Conservation (phyloP, 1,140 invertebrate species). For the Tetranychus cinnabarinus region DNA sequence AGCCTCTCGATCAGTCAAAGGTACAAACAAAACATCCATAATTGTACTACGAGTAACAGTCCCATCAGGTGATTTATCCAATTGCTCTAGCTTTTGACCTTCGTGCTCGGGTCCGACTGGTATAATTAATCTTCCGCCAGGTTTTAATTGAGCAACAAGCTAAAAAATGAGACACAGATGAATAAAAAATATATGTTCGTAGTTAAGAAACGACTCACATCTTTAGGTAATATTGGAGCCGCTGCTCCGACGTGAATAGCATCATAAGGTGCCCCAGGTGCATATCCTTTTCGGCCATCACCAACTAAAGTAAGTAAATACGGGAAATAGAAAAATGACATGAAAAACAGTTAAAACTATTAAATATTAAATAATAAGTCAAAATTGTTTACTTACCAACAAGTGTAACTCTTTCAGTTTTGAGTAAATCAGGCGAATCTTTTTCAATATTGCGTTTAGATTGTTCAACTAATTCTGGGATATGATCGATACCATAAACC, state of each 20-base stretch:
- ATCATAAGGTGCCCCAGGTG: slow-evolving; percentile 50
- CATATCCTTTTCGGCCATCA: slow-evolving; percentile 56
- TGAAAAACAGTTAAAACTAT: not conserved
- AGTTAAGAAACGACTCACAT: slow-evolving; percentile 25
- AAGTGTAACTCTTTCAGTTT: slow-evolving; percentile 37
- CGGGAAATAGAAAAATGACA: not conserved
- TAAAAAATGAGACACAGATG: slow-evolving; percentile 16
- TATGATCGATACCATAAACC: slow-evolving; percentile 77
- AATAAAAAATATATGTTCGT: not conserved
- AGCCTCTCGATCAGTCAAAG: slow-evolving; percentile 61
- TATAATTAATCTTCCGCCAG: slow-evolving; percentile 67
- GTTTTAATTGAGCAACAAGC: slow-evolving; percentile 42
- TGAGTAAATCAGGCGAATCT: slow-evolving; percentile 41
- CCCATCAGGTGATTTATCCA: slow-evolving; percentile 68
- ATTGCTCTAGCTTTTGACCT: slow-evolving; percentile 54
- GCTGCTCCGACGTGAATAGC: slow-evolving; percentile 86
- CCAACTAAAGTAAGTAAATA: slow-evolving; percentile 28
- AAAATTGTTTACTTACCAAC: slow-evolving; percentile 29
- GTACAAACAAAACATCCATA: slow-evolving; percentile 93
- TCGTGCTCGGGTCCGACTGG: slow-evolving; percentile 63
- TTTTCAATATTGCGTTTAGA: slow-evolving; percentile 50
- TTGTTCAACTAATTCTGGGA: slow-evolving; percentile 49
- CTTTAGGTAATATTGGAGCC: slow-evolving; percentile 45
- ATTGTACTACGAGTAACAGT: slow-evolving; percentile 45
- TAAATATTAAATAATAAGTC: no score